A percentile compares a stretch with the other conserved stretches of the same genome.
phyloP scores from a whole-genome alignment of 2,797 vertebrate species.

The Silurus aristotelis region DNA sequence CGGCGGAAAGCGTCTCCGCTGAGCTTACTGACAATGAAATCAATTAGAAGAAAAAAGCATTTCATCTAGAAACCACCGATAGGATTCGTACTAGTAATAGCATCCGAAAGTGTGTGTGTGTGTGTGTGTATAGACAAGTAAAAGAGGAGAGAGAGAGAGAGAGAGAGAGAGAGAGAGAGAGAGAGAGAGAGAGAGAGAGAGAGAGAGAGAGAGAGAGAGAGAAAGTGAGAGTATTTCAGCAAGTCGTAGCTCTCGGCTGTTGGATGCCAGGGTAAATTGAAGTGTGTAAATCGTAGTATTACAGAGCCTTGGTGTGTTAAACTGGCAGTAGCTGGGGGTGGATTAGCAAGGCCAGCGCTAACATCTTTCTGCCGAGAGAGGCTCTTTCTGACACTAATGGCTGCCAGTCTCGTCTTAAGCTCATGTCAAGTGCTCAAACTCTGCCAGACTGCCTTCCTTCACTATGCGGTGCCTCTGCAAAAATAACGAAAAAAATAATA shows the following conservation, averaged over 20 bases:
- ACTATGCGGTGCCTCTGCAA: slow-evolving; percentile 23
- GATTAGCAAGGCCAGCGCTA: slow-evolving; percentile 45
- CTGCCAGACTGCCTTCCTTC: slow-evolving; percentile 37
- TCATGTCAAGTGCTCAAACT: slow-evolving; percentile 29
- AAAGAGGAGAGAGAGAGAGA: too few relatives aligned
- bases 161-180: neutral
- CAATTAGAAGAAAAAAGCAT: slow-evolving; percentile 36
- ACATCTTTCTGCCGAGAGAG: slow-evolving; percentile 38
- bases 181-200: slow-evolving; percentile 4
- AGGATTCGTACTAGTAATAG: slow-evolving; percentile 24
- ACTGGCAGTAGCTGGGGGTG: slow-evolving; percentile 40
- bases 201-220: slow-evolving; percentile 10
- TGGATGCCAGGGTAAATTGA: slow-evolving; percentile 45
- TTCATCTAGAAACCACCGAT: slow-evolving; percentile 33
- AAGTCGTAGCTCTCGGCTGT: slow-evolving; percentile 35
- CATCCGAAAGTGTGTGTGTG: slow-evolving; percentile 17
- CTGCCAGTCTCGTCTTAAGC: slow-evolving; percentile 42
- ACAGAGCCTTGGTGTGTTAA: slow-evolving; percentile 44
- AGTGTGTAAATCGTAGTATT: slow-evolving; percentile 48
- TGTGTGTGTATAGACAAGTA: too few relatives aligned
- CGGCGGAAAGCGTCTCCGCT: slow-evolving; percentile 24
- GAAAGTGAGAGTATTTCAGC: slow-evolving; percentile 26
- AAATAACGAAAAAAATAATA: neutral
- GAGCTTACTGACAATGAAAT: slow-evolving; percentile 43
- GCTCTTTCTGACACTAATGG: slow-evolving; percentile 43